These are phyloP conservation scores for Paragorgia papillata DNA, from an alignment of 92 coral and sea anemone species.

Conservation along the genomic window DNA sequence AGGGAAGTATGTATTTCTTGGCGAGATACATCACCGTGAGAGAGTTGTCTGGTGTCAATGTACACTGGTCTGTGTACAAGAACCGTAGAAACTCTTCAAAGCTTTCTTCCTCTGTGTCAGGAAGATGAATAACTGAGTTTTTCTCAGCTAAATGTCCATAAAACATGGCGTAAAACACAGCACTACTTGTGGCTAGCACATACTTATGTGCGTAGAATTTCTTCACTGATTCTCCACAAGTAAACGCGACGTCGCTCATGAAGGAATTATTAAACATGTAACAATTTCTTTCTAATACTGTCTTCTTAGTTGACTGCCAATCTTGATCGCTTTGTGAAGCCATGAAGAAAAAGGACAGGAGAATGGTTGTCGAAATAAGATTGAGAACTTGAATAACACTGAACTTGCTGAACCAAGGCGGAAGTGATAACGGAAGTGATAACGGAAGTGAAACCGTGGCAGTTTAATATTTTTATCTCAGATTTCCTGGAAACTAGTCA, in stretches of 20 bases:
- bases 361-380: no score
- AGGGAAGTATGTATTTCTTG: constrained; percentile 62
- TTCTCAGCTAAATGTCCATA: constrained; percentile 10
- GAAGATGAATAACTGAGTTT: constrained; percentile 3
- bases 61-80: constrained; percentile 31
- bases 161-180: constrained; percentile 32
- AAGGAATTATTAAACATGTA: constrained; percentile 53
- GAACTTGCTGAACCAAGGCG: no score
- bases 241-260: constrained; percentile 51
- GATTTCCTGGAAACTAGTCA: no score
- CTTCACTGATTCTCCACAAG: background rate
- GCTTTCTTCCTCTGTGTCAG: constrained; percentile 12
- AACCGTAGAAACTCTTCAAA: constrained; percentile 24
- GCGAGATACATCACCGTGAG: constrained; percentile 58
- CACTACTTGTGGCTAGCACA: constrained; percentile 27
- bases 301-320: constrained; percentile 47
- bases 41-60: constrained; percentile 21
- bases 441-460: no score
- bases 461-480: no score
- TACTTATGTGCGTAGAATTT: constrained; percentile 32
- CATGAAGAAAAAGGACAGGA: background rate
- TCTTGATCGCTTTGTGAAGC: constrained; percentile 1
- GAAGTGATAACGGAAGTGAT: no score
- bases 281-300: constrained; percentile 34
- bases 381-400: no score